phyloP scores from a whole-genome alignment of 2,888 invertebrate genomes.

The Mesochorus sp. region DNA sequence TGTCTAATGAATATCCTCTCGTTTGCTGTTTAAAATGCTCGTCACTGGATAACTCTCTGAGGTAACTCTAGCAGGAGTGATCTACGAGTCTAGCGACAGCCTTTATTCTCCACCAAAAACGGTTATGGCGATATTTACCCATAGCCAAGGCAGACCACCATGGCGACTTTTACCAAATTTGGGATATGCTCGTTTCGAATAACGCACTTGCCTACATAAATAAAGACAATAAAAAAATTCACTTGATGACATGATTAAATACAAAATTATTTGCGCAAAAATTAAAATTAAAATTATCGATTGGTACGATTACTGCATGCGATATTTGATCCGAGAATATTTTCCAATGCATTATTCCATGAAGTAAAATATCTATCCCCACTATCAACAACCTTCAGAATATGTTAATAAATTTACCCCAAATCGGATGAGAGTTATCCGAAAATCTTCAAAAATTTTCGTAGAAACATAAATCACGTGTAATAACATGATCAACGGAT shows the following conservation, averaged over 20 bases:
- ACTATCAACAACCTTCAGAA: slow-evolving; percentile 26
- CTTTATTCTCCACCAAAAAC: slow-evolving; percentile 30
- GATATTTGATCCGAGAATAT: no score
- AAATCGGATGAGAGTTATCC: slow-evolving; percentile 36
- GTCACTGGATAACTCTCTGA: slow-evolving; percentile 36
- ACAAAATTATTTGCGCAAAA: neutral
- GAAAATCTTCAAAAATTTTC: slow-evolving; percentile 20
- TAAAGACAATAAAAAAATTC: no score
- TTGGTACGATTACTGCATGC: no score
- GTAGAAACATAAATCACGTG: slow-evolving; percentile 36
- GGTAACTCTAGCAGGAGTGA: slow-evolving; percentile 35
- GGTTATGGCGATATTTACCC: neutral
- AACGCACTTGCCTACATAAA: neutral
- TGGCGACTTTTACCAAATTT: neutral
- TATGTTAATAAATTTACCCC: slow-evolving; percentile 26
- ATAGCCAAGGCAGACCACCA: slow-evolving; percentile 22
- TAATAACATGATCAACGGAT: slow-evolving; percentile 32
- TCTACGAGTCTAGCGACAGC: slow-evolving; percentile 49
- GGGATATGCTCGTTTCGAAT: neutral
- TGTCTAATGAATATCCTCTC: slow-evolving; percentile 69
- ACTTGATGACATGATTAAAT: neutral
- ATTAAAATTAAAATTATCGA: no score
- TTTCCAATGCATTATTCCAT: no score
- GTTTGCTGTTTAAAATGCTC: slow-evolving; percentile 70
- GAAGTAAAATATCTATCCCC: no score